Conservation (phyloP, 2,888 invertebrate genomes). For the Acronicta aceris region DNA sequence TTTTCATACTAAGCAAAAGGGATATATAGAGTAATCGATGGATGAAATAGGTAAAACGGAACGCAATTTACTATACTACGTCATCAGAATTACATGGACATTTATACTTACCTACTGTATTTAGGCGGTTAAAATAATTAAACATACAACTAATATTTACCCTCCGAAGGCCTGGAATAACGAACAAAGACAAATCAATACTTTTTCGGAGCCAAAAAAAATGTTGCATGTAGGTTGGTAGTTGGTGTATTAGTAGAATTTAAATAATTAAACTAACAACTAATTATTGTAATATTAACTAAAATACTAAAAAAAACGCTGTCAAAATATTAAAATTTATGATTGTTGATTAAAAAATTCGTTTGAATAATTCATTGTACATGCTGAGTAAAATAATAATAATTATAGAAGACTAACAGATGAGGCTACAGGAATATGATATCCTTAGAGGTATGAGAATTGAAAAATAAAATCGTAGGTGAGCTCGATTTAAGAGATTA, state of each 20-base stretch:
- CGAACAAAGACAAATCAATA: too few species aligned
- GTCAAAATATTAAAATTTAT: conserved; percentile 64
- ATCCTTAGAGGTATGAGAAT: background rate
- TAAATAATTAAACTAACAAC: conserved; percentile 52
- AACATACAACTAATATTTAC: background rate
- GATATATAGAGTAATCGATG: too few species aligned
- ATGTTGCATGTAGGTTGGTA: conserved; percentile 29
- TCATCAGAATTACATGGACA: too few species aligned
- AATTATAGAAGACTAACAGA: conserved; percentile 6
- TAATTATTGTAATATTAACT: conserved; percentile 67
- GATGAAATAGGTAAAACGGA: too few species aligned
- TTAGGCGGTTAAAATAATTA: background rate
- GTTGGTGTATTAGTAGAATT: conserved; percentile 57
- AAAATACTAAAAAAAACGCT: conserved; percentile 64
- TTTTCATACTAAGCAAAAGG: too few species aligned
- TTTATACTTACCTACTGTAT: too few species aligned
- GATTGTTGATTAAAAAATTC: conserved; percentile 66
- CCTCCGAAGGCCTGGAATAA: too few species aligned
- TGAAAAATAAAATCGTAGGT: too few species aligned
- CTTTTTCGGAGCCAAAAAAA: background rate
- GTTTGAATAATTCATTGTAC: conserved; percentile 74
- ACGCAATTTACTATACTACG: too few species aligned
- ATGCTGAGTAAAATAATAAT: conserved; percentile 52
- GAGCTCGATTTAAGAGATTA: too few species aligned
- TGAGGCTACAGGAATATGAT: background rate